Evolutionary conservation across 23 tunicate species (phyloP), one percentile per base, ranked within the genome.

Genomic region (Ascidia mentula): DNA sequence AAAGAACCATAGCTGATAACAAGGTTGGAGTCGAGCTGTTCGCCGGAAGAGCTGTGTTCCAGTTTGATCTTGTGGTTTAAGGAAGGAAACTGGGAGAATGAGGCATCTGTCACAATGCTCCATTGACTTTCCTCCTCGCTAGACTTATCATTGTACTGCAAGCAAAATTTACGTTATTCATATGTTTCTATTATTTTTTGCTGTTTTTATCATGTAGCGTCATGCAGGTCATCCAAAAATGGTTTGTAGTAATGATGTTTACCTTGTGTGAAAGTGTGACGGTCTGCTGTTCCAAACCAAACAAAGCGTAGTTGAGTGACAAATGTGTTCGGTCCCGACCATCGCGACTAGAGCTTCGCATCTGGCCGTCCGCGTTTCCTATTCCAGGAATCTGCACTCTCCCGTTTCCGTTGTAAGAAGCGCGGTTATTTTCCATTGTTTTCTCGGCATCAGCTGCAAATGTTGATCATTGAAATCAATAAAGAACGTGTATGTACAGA

Each of bases 301-400:
- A 39, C 53, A 74, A 22, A 2, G 46, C 9, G 37, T 74, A 74
- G 53, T 39, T 74, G 12, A 74, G 18, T 26, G 53, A 2, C 9
- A 74, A 39, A 8, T 74, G 78, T 38, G 78, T 74, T 34, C 37
- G 35, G 40, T 74, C 78, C 13, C 53, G 35, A 30, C 78, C 78
- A 74, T 74, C 20, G 1, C 37, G 36, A 2, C 53, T 34, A 17
- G 78, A 38, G 32, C 46, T 74, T 9, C 46, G 9, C 26, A 74
- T 18, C 18, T 38, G 46, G 1, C 78, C 53, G 18, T 39, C 53
- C 53, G 38, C 30, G 78, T 74, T 39, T 1, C 35, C 38, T 3
- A 31, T 4, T 20, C 78, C 78, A 31, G 78, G 78, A 4, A 74
- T 35, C 30, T 33, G 35, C 46, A 17, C 78, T 18, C 3, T 6